A percentile compares a stretch with the other conserved stretches of the same genome.
phyloP scores from a whole-genome alignment of 2,797 vertebrate species.

The Mallotus villosus region DNA sequence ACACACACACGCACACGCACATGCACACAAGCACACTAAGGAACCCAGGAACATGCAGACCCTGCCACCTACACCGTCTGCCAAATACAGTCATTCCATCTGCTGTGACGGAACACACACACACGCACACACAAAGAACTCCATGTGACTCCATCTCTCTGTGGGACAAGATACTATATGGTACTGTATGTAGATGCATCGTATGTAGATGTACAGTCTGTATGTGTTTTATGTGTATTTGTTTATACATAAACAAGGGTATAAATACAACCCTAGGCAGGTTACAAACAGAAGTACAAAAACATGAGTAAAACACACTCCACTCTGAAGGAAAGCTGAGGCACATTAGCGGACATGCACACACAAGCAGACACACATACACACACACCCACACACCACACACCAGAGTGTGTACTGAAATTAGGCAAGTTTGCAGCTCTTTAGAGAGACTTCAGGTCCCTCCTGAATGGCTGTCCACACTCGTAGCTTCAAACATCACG shows the following conservation, averaged over 20 bases:
- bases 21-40: slow-evolving; percentile 12
- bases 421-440: background rate
- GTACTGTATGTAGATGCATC: background rate
- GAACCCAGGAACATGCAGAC: slow-evolving; percentile 4
- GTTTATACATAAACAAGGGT: background rate
- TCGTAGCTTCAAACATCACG: slow-evolving; percentile 68
- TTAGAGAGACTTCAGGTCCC: background rate
- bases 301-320: background rate
- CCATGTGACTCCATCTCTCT: background rate
- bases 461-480: background rate
- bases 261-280: background rate
- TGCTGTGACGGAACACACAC: background rate
- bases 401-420: slow-evolving; percentile 19
- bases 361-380: slow-evolving; percentile 6
- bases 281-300: background rate
- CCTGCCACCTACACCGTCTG: background rate
- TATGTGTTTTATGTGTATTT: background rate
- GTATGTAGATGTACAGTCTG: background rate
- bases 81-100: background rate
- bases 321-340: background rate
- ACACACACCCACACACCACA: background rate
- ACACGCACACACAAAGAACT: background rate
- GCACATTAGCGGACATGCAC: background rate
- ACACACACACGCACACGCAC: slow-evolving; percentile 39
- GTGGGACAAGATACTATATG: background rate